A percentile compares a stretch with the other conserved stretches of the same genome.
Conservation (phyloP, 2,888 invertebrate genomes). For the Philaethria dido region DNA sequence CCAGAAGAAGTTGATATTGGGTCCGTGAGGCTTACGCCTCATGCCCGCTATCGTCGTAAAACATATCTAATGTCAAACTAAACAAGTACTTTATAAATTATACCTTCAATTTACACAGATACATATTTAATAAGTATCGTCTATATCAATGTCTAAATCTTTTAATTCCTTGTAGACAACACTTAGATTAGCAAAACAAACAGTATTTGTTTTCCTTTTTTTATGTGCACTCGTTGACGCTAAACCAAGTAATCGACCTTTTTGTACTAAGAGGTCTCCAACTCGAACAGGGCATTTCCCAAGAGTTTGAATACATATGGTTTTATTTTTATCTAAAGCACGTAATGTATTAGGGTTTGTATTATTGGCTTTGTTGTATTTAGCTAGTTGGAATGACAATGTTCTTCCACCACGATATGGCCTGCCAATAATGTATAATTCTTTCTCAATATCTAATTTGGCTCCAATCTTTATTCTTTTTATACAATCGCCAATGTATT, state of each 20-base stretch:
- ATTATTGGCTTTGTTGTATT: constrained; percentile 44
- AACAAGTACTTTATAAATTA: constrained; percentile 3
- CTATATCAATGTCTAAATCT: constrained; percentile 50
- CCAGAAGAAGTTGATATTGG: constrained; percentile 72
- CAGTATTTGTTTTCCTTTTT: constrained; percentile 52
- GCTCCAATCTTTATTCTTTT: constrained; percentile 54
- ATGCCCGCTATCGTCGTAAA: constrained; percentile 44
- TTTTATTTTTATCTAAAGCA: constrained; percentile 51
- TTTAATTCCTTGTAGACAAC: constrained; percentile 52
- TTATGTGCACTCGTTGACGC: constrained; percentile 60
- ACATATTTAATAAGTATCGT: constrained; percentile 15
- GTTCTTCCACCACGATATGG: constrained; percentile 55
- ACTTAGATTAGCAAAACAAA: constrained; percentile 64
- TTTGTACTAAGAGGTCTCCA: constrained; percentile 69
- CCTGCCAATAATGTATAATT: constrained; percentile 57
- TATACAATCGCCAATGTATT: constrained; percentile 61
- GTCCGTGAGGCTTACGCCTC: constrained; percentile 52
- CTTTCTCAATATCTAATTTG: constrained; percentile 26
- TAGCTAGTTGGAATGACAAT: constrained; percentile 63
- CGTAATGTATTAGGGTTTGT: constrained; percentile 35
- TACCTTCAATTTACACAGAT: not conserved
- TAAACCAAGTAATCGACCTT: constrained; percentile 59
- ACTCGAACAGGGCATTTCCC: constrained; percentile 65
- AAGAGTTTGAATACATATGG: constrained; percentile 62
- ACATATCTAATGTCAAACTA: constrained; percentile 29